phyloP scores from a whole-genome alignment of 1,140 invertebrate species.

The Solenopsis fugax region DNA sequence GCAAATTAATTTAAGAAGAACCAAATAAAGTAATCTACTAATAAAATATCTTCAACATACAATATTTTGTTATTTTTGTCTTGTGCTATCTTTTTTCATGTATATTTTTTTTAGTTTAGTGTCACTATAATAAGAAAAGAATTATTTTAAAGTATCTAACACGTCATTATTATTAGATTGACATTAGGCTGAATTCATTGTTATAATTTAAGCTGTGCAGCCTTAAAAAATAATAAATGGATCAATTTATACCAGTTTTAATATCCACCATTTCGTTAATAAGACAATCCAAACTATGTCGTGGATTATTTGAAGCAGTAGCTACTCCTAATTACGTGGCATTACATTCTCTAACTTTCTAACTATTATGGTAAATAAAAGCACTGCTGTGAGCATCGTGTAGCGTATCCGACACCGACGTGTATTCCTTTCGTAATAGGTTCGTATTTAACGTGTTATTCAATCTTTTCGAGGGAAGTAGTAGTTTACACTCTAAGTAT shows the following conservation, averaged over 20 bases:
- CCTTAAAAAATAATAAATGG: slow-evolving; percentile 1
- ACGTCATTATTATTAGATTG: neutral
- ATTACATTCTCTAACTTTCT: slow-evolving; percentile 53
- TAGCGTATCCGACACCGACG: slow-evolving; percentile 36
- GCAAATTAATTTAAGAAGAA: neutral
- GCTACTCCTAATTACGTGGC: slow-evolving; percentile 36
- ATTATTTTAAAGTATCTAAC: neutral
- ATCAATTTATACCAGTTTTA: neutral
- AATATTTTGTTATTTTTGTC: neutral
- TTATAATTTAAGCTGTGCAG: neutral
- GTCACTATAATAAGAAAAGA: slow-evolving; percentile 1
- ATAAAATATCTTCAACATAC: neutral
- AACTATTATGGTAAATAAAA: slow-evolving; percentile 60
- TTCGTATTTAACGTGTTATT: slow-evolving; percentile 42
- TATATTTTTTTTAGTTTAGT: neutral
- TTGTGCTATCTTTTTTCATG: neutral
- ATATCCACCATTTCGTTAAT: slow-evolving; percentile 4
- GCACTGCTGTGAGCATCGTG: slow-evolving; percentile 31
- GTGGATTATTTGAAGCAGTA: slow-evolving; percentile 38
- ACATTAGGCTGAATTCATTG: neutral
- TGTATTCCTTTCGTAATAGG: slow-evolving; percentile 38
- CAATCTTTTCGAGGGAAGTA: neutral
- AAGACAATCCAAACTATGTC: slow-evolving; percentile 51
- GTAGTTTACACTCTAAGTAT: neutral
- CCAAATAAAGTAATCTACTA: neutral